Evolutionary conservation across 2,113 vertebrate genomes (phyloP).

Genomic region (Cnemophilus loriae): DNA sequence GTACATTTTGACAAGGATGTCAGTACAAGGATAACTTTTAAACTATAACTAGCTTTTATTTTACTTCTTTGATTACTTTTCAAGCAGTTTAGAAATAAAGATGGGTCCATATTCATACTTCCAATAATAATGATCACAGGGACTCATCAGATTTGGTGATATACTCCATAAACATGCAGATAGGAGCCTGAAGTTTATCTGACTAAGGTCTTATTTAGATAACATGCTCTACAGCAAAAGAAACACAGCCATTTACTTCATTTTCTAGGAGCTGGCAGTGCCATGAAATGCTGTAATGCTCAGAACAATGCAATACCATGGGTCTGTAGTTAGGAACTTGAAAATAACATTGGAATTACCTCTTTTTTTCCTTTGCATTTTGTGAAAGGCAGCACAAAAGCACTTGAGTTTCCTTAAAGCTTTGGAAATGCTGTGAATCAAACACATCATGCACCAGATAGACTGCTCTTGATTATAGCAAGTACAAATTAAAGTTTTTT

Average conservation of each 20-base stretch:
- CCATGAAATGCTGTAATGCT: neutral
- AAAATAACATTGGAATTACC: neutral
- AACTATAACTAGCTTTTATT: neutral
- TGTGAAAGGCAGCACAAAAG: neutral
- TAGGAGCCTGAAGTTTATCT: neutral
- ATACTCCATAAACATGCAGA: neutral
- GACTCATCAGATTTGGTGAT: neutral
- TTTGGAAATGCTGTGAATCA: neutral
- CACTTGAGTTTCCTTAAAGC: neutral
- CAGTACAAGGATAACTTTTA: neutral
- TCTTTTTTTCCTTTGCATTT: neutral
- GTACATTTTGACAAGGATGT: neutral
- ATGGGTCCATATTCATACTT: neutral
- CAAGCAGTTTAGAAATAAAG: neutral
- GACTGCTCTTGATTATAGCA: neutral
- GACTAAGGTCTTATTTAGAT: neutral
- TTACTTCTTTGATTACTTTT: neutral
- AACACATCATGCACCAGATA: neutral
- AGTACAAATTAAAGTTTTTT: neutral
- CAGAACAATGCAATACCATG: neutral
- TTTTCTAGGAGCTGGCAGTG: neutral
- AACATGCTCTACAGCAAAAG: neutral
- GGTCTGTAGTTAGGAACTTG: neutral
- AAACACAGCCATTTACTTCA: neutral
- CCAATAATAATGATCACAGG: neutral